Base-by-base conservation (phyloP, 2,888 invertebrate species). In the Nomada fabriciana region DNA sequence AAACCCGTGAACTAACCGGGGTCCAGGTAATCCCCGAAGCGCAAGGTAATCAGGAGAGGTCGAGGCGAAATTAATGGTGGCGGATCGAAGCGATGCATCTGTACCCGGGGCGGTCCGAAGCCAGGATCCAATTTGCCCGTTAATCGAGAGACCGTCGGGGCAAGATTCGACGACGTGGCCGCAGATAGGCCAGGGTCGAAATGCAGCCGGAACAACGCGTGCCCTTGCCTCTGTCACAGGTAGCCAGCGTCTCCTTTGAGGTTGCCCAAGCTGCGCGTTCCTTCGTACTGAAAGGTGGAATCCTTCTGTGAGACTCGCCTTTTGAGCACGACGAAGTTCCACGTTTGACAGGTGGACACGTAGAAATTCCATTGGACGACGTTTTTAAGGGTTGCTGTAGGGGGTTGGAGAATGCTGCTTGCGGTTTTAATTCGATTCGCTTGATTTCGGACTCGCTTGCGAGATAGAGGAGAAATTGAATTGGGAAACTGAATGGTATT, bases 51-150 rank as follows among this genome's bases (percentile, higher is more conserved):
- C 90, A 89, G 87, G 87, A 85, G 85, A 85, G 81, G 84, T 78
- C 63, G 75, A 79, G 89, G 83, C 84, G 89, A 90, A 90, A 90
- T 90, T 90, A 90, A 90, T 90, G 90, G 87, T 86, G 79, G 69
- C 67, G 88, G 89, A 90, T 90, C 87, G 90, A 85, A 86, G 72
- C 90, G 88, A 89, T 91, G 91, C 91, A 89, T 91, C 90, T 89
- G 89, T 86, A 90, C 87, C 86, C 86, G 86, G 79, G 88, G 88
- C 88, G 87, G 72, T 86, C 80, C 83, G 83, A 47, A 79, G 82
- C 81, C 78, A 73, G 85, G 86, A 89, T 91, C 90, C 91, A 91
- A 91, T 91, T 90, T 89, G 86, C 87, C 82, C 88, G 91, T 91
- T 91, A 91, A 91, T 91, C 90, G 91, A 89, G 89, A 87, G 85